Conservation (phyloP, 2,888 invertebrate species). For the Synanthedon myopaeformis region DNA sequence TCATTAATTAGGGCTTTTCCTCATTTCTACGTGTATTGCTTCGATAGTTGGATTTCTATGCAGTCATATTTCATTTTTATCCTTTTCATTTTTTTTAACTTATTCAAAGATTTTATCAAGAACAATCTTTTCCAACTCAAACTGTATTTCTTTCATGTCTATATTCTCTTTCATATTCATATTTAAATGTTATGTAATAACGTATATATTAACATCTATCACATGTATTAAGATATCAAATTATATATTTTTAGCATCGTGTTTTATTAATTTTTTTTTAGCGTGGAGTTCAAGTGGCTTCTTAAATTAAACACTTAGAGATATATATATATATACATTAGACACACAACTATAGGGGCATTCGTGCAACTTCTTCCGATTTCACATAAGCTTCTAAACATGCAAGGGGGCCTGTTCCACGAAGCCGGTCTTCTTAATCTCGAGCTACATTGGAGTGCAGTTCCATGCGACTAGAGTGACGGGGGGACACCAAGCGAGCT, state of each 20-base stretch:
- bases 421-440: slow-evolving; percentile 48
- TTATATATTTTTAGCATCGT: too few species aligned
- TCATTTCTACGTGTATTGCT: not conserved
- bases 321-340: slow-evolving; percentile 24
- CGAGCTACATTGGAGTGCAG: slow-evolving; percentile 44
- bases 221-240: too few species aligned
- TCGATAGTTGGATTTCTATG: not conserved
- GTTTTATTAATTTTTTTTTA: too few species aligned
- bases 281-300: not conserved
- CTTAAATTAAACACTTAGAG: not conserved
- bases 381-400: slow-evolving; percentile 65
- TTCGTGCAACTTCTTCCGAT: slow-evolving; percentile 50
- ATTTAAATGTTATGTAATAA: too few species aligned
- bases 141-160: too few species aligned
- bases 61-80: too few species aligned
- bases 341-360: slow-evolving; percentile 45
- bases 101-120: too few species aligned
- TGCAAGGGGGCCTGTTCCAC: slow-evolving; percentile 61
- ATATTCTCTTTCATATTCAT: too few species aligned
- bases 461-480: slow-evolving; percentile 62
- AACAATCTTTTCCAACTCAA: too few species aligned
- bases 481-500: slow-evolving; percentile 47
- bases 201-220: too few species aligned
- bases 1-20: not conserved
- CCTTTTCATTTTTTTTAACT: too few species aligned